These are phyloP conservation scores for Buathra laborator DNA, from an alignment of 2,888 invertebrate species.

Conservation along the genomic window DNA sequence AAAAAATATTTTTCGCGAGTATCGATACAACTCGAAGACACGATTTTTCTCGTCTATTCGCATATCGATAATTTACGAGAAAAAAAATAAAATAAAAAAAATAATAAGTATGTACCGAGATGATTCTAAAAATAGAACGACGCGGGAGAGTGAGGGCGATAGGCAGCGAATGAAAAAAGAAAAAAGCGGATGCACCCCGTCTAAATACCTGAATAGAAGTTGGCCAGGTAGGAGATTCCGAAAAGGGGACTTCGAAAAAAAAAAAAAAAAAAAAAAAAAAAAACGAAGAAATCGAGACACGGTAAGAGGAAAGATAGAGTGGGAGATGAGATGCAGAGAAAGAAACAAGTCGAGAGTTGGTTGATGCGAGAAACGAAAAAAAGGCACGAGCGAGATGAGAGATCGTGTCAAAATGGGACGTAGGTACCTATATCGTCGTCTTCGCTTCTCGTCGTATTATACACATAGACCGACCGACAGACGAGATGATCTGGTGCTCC, in stretches of 20 bases:
- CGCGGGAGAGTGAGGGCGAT: constrained; percentile 61
- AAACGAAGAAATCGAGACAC: constrained; percentile 55
- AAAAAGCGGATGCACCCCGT: constrained; percentile 76
- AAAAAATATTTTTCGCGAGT: neutral
- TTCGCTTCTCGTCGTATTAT: constrained; percentile 24
- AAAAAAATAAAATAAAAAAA: neutral
- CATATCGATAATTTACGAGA: neutral
- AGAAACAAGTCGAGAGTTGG: constrained; percentile 60
- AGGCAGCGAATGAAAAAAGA: constrained; percentile 71
- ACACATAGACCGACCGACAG: constrained; percentile 56
- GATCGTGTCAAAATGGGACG: constrained; percentile 75
- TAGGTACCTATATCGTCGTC: constrained; percentile 70
- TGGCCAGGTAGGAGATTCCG: constrained; percentile 75
- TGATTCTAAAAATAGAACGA: constrained; percentile 63
- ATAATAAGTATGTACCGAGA: constrained; percentile 19
- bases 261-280: constrained; percentile 62
- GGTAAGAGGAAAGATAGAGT: constrained; percentile 37
- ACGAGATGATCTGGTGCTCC: constrained; percentile 73
- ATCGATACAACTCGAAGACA: neutral
- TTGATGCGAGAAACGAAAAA: constrained; percentile 35
- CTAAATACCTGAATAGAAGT: constrained; percentile 78
- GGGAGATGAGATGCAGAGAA: constrained; percentile 67
- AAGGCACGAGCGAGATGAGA: constrained; percentile 41
- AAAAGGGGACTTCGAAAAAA: constrained; percentile 66
- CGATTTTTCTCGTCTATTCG: neutral